These are phyloP conservation scores for Drosophila monieri DNA, from an alignment of 2,888 invertebrate genomes.

Conservation along the genomic window DNA sequence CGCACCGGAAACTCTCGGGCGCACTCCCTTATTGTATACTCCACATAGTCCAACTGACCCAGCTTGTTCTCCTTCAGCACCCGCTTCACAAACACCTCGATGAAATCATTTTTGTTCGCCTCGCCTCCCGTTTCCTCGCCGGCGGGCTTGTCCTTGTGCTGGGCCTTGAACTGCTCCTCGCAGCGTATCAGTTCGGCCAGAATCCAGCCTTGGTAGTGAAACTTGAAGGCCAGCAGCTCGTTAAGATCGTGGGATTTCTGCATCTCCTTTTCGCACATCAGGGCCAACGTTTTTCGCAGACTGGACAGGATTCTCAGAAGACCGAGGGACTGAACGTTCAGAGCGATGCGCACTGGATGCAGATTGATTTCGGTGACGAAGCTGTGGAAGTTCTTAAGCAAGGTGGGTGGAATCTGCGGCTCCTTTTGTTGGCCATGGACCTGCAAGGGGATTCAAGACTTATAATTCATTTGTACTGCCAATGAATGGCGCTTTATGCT, in stretches of 20 bases:
- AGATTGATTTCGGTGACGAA: conserved; percentile 94
- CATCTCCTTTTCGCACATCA: conserved; percentile 94
- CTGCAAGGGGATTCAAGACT: background rate
- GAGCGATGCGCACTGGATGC: conserved; percentile 92
- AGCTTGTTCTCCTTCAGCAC: conserved; percentile 90
- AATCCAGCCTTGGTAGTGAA: conserved; percentile 91
- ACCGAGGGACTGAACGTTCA: conserved; percentile 90
- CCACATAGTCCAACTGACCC: conserved; percentile 88
- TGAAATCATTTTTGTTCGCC: conserved; percentile 85
- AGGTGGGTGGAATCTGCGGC: conserved; percentile 89
- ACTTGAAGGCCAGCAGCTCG: conserved; percentile 95
- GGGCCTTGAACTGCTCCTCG: conserved; percentile 87
- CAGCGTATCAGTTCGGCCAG: conserved; percentile 89
- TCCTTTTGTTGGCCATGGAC: conserved; percentile 91
- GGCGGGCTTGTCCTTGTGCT: conserved; percentile 83
- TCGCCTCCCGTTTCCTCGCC: conserved; percentile 62
- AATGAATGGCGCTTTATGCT: background rate
- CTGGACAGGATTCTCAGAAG: conserved; percentile 90
- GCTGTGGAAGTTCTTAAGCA: conserved; percentile 92
- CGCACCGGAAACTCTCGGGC: conserved; percentile 95
- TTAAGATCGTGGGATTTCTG: conserved; percentile 92
- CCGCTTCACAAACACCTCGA: conserved; percentile 91
- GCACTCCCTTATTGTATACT: conserved; percentile 91
- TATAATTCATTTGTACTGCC: background rate
- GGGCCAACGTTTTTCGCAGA: conserved; percentile 90